Conservation (phyloP, 2,888 invertebrate species). For the Ennomos fuscantarius region DNA sequence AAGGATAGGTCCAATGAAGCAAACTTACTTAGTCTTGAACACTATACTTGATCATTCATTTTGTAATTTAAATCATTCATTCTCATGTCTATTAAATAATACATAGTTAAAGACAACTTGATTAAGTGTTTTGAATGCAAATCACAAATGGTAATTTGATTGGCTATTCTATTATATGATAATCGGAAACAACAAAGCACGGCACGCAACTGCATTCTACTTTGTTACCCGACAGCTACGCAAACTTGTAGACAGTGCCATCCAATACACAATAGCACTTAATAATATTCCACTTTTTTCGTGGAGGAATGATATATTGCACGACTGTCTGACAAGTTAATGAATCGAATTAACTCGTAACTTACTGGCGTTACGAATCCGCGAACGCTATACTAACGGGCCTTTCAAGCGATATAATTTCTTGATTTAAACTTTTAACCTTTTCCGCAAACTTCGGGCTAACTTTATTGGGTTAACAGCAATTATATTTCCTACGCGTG, state of each 20-base stretch:
- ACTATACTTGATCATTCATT: conserved; percentile 19
- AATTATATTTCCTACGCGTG: conserved; percentile 47
- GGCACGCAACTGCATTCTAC: conserved; percentile 48
- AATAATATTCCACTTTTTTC: conserved; percentile 28
- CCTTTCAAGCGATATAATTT: conserved; percentile 39
- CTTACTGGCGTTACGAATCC: conserved; percentile 30
- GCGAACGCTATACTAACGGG: conserved; percentile 36
- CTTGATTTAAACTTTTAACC: conserved; percentile 55
- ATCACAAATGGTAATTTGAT: conserved; percentile 63
- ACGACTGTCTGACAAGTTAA: conserved; percentile 34
- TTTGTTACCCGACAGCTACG: conserved; percentile 10
- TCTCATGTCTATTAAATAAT: conserved; percentile 50
- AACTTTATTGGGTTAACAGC: conserved; percentile 42
- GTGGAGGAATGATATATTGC: conserved; percentile 20
- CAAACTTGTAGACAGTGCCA: conserved; percentile 36
- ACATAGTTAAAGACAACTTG: conserved; percentile 47
- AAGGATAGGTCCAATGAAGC: conserved; percentile 20
- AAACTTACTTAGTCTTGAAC: conserved; percentile 17
- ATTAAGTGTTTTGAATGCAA: conserved; percentile 59
- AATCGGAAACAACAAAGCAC: conserved; percentile 54
- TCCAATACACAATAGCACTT: conserved; percentile 38
- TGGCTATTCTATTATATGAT: conserved; percentile 69
- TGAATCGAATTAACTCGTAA: conserved; percentile 37
- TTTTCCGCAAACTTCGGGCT: conserved; percentile 46
- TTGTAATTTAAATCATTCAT: conserved; percentile 46